Evolutionary conservation across 2,888 invertebrate genomes (phyloP), one percentile per base, ranked within the genome.

Genomic region (Oxyteleia sp.): DNA sequence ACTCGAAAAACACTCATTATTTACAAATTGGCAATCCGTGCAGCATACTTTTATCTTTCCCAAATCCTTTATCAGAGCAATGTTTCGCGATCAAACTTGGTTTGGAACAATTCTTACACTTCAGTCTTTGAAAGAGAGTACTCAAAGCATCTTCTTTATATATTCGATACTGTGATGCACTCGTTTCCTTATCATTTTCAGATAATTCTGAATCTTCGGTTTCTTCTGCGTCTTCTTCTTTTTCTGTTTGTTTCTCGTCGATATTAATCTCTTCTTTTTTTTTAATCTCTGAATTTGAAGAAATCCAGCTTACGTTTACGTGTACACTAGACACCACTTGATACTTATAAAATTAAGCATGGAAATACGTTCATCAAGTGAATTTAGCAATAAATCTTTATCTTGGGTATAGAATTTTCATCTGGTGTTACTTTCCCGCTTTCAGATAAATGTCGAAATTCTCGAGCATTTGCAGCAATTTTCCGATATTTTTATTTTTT

Each of bases 81-180:
- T 45, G 29, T 29, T 45, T 26, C 16, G 29, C 16, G 29, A 26
- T 15, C 4, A 61, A 29, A 26, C 11, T 20, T n/a, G 61, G 11
- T 61, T 61, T 13, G 11, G 61, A 61, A 45, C 61, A 61, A 61
- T 45, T 26, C 5, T 45, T 61, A 16, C 61, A 61, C 29, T 61
- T 61, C 15, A 61, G 35, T 7, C 61, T 45, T 15, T 61, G 7
- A 4, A 61, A 35, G 5, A 61, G 29, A 29, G 15, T 29, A 16
- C 11, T 8, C 43, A 8, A 45, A 45, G n/a, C 10, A 20, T 45
- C 18, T 16, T 61, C 45, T n/a, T 15, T 43, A 29, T 45, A 61
- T 16, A 61, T 59, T 41, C 55, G 15, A 35, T 53, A 53, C 10
- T 26, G 11, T 29, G 26, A 13, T 4, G 51, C 26, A 23, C 47